phyloP scores from a whole-genome alignment of 2,797 vertebrate genomes.

The Acanthiza pusilla region DNA sequence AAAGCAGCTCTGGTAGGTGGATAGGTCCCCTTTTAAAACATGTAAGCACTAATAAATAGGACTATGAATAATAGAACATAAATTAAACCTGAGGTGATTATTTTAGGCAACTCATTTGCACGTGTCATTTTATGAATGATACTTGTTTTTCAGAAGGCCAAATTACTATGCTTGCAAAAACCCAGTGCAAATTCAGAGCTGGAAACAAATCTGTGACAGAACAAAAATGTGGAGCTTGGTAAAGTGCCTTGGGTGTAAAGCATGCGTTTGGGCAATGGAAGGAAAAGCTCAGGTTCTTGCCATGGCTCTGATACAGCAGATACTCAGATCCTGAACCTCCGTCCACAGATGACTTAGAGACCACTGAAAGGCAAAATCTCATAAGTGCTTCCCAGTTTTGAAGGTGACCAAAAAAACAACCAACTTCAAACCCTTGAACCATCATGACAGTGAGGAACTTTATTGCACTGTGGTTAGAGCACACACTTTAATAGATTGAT shows the following conservation, averaged over 20 bases:
- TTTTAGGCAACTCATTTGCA: background rate
- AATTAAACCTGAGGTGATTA: background rate
- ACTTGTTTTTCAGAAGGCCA: background rate
- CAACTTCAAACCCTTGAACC: background rate
- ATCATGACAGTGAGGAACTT: background rate
- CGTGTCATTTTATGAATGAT: background rate
- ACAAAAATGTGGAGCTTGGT: background rate
- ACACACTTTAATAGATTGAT: background rate
- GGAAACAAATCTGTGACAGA: background rate
- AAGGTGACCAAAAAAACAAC: background rate
- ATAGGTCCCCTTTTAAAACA: background rate
- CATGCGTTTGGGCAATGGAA: background rate
- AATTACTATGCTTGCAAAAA: background rate
- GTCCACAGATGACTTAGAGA: background rate
- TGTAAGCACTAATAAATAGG: background rate
- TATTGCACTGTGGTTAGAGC: background rate
- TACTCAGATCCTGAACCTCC: background rate
- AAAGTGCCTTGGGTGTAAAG: background rate
- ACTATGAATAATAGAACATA: background rate
- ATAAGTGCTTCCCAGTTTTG: background rate
- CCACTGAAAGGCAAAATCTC: fast-evolving
- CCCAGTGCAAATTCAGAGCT: background rate
- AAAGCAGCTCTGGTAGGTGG: background rate
- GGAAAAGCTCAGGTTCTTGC: background rate
- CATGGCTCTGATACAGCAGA: background rate